These are phyloP conservation scores for Diogma glabrata DNA, from an alignment of 2,888 invertebrate genomes.

Conservation along the genomic window DNA sequence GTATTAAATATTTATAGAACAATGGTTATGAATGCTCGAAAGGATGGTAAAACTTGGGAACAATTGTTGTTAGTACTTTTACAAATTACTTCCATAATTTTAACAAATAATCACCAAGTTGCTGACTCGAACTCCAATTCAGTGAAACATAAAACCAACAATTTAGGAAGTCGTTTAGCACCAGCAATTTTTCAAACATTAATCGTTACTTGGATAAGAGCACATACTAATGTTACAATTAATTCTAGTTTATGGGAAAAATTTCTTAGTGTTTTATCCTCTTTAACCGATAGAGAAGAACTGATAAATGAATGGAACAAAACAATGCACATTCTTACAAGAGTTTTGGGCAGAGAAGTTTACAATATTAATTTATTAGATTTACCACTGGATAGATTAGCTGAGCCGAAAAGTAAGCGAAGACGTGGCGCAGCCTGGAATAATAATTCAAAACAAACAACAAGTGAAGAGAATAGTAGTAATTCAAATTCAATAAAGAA, in stretches of 20 bases:
- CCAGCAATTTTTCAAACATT: conserved; percentile 85
- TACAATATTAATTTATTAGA: conserved; percentile 88
- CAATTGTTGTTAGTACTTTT: conserved; percentile 74
- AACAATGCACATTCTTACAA: conserved; percentile 93
- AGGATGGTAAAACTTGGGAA: conserved; percentile 91
- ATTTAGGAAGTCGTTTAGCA: conserved; percentile 65
- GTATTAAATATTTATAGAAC: conserved; percentile 92
- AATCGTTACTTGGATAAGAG: conserved; percentile 96
- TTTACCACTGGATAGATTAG: conserved; percentile 64
- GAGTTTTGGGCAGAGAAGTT: conserved; percentile 89
- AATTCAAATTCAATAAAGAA: neutral
- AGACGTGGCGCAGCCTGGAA: conserved; percentile 34
- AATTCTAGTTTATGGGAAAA: conserved; percentile 86
- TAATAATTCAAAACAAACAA: neutral
- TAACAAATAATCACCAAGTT: conserved; percentile 60
- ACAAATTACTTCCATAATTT: conserved; percentile 81
- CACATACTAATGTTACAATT: conserved; percentile 87
- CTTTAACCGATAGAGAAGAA: conserved; percentile 88
- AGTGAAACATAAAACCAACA: conserved; percentile 47
- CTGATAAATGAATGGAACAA: conserved; percentile 95
- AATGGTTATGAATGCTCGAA: conserved; percentile 92
- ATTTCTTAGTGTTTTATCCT: conserved; percentile 74
- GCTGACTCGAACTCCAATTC: conserved; percentile 47
- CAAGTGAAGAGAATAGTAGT: neutral
- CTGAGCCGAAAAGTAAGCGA: conserved; percentile 65